These are phyloP conservation scores for Meandrina meandrites DNA, from an alignment of 92 coral and sea anemone genomes.

Conservation along the genomic window DNA sequence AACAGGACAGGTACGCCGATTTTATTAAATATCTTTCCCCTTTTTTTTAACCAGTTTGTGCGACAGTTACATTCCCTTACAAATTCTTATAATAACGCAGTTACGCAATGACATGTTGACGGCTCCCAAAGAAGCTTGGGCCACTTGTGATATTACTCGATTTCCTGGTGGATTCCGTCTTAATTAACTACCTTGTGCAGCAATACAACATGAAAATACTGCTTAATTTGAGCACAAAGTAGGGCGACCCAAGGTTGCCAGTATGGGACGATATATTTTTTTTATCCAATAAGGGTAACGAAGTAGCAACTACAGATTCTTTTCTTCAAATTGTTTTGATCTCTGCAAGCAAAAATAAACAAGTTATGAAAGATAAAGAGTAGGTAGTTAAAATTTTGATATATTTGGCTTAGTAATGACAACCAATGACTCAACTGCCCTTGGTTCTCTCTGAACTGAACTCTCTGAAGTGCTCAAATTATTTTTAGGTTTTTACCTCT, in stretches of 20 bases:
- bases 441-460: neutral
- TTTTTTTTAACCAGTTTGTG: too few species aligned
- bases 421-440: neutral
- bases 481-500: neutral
- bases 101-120: too few species aligned
- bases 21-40: too few species aligned
- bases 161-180: too few species aligned
- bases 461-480: neutral
- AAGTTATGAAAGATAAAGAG: neutral
- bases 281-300: neutral
- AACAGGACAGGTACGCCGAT: too few species aligned
- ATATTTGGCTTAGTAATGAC: neutral
- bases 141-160: too few species aligned
- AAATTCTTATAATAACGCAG: too few species aligned
- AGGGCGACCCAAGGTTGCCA: neutral
- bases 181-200: too few species aligned
- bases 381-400: neutral
- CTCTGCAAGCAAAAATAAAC: slow-evolving; percentile 4
- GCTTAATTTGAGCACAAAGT: neutral
- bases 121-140: too few species aligned
- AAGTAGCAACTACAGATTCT: neutral
- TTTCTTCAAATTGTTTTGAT: neutral
- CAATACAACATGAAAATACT: neutral
- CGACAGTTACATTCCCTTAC: too few species aligned
- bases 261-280: neutral